Base-by-base conservation (phyloP, 2,888 invertebrate species). In the Rosalia funebris region DNA sequence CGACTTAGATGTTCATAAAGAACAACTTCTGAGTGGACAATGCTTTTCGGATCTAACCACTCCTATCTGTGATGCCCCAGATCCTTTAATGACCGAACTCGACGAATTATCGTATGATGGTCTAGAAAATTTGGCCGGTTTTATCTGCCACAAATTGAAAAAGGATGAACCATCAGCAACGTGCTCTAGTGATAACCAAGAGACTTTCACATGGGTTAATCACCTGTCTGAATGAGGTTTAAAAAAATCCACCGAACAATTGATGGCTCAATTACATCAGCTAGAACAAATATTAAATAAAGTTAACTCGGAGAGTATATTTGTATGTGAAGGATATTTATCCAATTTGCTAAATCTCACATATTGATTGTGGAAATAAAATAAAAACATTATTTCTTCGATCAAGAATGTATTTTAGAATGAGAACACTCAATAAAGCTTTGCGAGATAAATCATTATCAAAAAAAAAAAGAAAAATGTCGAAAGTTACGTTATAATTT, bases 101-200 rank as follows among this genome's bases (percentile, higher is more conserved):
- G 41, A 57, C 36, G 65, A 63, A 12, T 36, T 65, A 5, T 32
- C 19, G n/a, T 63, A 65, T 56, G 71, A 69, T 53, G 68, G 68
- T 20, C 47, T 71, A 11, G 64, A 71, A 62, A 63, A 69, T 62
- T 55, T 68, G 37, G 63, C 65, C n/a, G 68, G 65, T 9, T 71
- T 57, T 48, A 68, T 71, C 50, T 62, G 65, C 25, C 16, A 65
- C 25, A 59, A 62, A 62, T 15, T 44, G 11, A 17, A 17, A 15
- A 25, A 25, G 31, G 31, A 45, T 14, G 59, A 54, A 15, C 59
- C 59, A 47, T 1, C 42, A 34, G 42, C 36, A 41, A 7, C 11
- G 7, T 7, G 20, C 20, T 32, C 60, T 15, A 34, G 41, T 42
- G 17, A 20, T n/a, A 53, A 11, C 7, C 9, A 57, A 45, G 17